Percentiles rank a stretch among this genome's conserved stretches.
These are phyloP conservation scores for Chiroxiphia lanceolata DNA, from an alignment of 2,797 vertebrate species.

Conservation along the genomic window DNA sequence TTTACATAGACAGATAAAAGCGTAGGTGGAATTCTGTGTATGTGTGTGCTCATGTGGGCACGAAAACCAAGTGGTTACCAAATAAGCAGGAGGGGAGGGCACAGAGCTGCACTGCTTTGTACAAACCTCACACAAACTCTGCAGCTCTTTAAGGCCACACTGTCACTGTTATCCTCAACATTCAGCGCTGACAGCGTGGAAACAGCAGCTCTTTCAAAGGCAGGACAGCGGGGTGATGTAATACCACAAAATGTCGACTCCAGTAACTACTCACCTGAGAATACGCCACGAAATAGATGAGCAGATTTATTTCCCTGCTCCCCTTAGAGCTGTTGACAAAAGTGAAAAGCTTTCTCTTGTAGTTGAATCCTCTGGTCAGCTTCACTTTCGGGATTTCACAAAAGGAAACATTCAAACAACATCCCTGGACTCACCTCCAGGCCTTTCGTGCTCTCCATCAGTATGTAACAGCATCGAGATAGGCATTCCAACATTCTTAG, in stretches of 20 bases:
- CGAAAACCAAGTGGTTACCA: neutral
- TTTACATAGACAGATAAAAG: neutral
- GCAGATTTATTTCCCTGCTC: neutral
- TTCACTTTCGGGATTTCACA: neutral
- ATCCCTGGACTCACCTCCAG: slow-evolving; percentile 81
- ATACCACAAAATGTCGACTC: neutral
- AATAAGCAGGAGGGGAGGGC: neutral
- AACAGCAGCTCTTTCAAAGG: neutral
- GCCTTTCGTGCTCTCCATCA: slow-evolving; percentile 87
- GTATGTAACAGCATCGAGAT: slow-evolving; percentile 91
- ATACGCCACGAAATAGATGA: neutral
- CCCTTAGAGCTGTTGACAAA: neutral
- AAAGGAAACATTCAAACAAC: neutral
- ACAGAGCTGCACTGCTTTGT: neutral
- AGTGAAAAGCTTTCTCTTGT: neutral
- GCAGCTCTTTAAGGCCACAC: neutral
- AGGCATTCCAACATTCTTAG: slow-evolving; percentile 94
- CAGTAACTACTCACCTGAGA: neutral
- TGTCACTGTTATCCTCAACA: fast-evolving
- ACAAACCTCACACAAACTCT: neutral
- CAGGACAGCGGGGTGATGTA: neutral
- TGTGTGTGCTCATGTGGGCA: fast-evolving
- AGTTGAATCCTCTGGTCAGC: neutral
- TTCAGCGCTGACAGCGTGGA: neutral
- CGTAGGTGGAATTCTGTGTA: fast-evolving